A percentile compares a stretch with the other conserved stretches of the same genome.
Evolutionary conservation across 2,888 invertebrate species (phyloP).

Genomic region (Scaeva pyrastri): DNA sequence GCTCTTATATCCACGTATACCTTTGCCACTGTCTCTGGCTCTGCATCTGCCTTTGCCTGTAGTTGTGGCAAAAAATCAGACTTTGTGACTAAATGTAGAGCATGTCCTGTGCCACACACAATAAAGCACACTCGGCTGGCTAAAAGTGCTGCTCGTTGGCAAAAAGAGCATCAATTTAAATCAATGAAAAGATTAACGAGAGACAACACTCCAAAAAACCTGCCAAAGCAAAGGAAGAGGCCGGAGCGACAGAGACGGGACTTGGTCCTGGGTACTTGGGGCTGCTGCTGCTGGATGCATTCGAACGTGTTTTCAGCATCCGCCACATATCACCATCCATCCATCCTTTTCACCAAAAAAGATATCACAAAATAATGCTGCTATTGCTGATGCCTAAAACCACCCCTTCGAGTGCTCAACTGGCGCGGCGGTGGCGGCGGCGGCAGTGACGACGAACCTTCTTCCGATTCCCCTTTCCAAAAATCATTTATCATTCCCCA

Average conservation of each 20-base stretch:
- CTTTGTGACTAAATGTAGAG: conserved; percentile 67
- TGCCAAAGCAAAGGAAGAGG: background rate
- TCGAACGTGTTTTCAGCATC: conserved; percentile 54
- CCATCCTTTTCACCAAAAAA: conserved; percentile 64
- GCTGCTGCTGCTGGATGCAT: background rate
- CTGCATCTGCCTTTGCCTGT: too few species aligned
- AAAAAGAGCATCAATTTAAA: conserved; percentile 75
- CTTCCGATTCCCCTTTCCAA: background rate
- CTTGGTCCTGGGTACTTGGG: background rate
- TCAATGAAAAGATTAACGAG: conserved; percentile 76
- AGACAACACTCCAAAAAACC: conserved; percentile 54
- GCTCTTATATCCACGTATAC: background rate
- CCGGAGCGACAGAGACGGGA: background rate
- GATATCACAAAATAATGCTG: conserved; percentile 48
- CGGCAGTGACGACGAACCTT: conserved; percentile 10
- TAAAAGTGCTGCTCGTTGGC: conserved; percentile 60
- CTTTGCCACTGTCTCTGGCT: too few species aligned
- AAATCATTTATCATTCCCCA: conserved; percentile 69
- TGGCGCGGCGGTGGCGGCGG: background rate
- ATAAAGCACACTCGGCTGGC: conserved; percentile 66
- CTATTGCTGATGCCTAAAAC: conserved; percentile 54
- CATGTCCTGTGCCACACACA: conserved; percentile 73
- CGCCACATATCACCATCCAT: conserved; percentile 60
- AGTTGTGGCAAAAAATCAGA: conserved; percentile 40
- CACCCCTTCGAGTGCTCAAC: conserved; percentile 15